A percentile compares a stretch with the other conserved stretches of the same genome.
phyloP scores from a whole-genome alignment of 2,113 vertebrate genomes.

The Lepisosteus osseus region DNA sequence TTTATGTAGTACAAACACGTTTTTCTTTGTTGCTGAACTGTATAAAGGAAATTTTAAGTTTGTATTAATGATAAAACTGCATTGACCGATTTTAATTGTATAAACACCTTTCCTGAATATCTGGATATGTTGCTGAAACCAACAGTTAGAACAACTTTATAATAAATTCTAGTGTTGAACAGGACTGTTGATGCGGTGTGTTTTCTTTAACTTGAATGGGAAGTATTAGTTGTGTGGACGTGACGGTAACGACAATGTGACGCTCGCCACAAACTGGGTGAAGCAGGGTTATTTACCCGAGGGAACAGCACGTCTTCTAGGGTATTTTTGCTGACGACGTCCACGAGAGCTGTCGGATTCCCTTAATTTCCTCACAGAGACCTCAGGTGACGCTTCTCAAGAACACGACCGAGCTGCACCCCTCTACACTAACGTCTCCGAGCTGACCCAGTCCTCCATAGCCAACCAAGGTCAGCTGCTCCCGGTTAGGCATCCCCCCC shows the following conservation, averaged over 20 bases:
- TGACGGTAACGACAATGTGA: background rate
- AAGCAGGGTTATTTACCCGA: too few species aligned
- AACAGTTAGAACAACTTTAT: slow-evolving; percentile 12
- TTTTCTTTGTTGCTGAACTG: slow-evolving; percentile 15
- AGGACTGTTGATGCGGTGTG: background rate
- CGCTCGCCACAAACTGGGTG: too few species aligned
- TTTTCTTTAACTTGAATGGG: background rate
- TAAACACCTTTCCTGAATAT: slow-evolving; percentile 7
- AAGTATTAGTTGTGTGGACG: background rate
- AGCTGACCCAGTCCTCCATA: too few species aligned
- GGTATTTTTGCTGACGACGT: too few species aligned
- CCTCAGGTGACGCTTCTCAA: too few species aligned
- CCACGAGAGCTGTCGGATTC: too few species aligned
- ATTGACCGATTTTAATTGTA: slow-evolving; percentile 18
- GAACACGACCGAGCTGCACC: too few species aligned
- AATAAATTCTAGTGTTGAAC: slow-evolving; percentile 26
- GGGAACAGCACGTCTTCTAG: too few species aligned
- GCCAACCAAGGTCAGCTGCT: too few species aligned
- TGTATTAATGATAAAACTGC: slow-evolving; percentile 16
- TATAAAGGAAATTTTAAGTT: slow-evolving; percentile 20
- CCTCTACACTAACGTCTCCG: too few species aligned
- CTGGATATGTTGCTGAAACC: slow-evolving; percentile 19
- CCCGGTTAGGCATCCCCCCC: too few species aligned
- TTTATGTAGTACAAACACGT: slow-evolving; percentile 13
- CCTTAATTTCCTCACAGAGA: too few species aligned